These are phyloP conservation scores for Zosterops lateralis DNA, from an alignment of 2,113 vertebrate genomes.

Conservation along the genomic window DNA sequence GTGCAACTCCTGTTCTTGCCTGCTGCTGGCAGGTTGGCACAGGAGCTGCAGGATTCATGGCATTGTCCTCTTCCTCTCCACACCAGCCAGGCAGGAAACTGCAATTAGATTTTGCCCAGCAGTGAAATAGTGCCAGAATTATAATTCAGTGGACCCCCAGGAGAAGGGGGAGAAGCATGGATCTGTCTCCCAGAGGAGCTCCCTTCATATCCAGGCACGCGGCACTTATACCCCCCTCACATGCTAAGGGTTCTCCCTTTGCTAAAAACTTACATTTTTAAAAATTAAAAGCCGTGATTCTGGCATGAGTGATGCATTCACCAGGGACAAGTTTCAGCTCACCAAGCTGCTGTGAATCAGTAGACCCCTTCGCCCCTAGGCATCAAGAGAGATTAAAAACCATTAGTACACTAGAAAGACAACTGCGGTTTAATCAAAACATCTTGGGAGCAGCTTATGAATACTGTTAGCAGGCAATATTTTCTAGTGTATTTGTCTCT, in stretches of 20 bases:
- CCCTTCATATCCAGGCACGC: background rate
- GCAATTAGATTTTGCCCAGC: background rate
- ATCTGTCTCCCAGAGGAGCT: background rate
- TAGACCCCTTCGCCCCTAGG: slow-evolving; percentile 33
- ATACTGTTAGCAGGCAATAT: slow-evolving; percentile 55
- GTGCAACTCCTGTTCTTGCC: background rate
- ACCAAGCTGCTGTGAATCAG: slow-evolving; percentile 40
- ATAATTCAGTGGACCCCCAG: background rate
- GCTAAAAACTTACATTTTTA: slow-evolving; percentile 58
- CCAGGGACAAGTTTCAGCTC: slow-evolving; percentile 36
- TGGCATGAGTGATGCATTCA: slow-evolving; percentile 29
- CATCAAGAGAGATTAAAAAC: slow-evolving; percentile 59
- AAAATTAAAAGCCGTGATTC: slow-evolving; percentile 47
- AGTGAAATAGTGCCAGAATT: background rate
- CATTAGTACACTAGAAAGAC: slow-evolving; percentile 57
- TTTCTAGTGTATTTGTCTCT: slow-evolving; percentile 41
- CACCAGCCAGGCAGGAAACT: background rate
- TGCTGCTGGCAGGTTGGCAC: fast-evolving
- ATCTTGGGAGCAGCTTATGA: slow-evolving; percentile 62
- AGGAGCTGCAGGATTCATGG: fast-evolving
- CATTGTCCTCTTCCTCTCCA: background rate
- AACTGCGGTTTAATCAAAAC: slow-evolving; percentile 58
- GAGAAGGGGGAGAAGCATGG: background rate
- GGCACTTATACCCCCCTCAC: background rate
- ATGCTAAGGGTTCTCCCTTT: slow-evolving; percentile 2